Conservation (phyloP, 92 coral and sea anemone genomes). For the Chrysogorgia sp. region DNA sequence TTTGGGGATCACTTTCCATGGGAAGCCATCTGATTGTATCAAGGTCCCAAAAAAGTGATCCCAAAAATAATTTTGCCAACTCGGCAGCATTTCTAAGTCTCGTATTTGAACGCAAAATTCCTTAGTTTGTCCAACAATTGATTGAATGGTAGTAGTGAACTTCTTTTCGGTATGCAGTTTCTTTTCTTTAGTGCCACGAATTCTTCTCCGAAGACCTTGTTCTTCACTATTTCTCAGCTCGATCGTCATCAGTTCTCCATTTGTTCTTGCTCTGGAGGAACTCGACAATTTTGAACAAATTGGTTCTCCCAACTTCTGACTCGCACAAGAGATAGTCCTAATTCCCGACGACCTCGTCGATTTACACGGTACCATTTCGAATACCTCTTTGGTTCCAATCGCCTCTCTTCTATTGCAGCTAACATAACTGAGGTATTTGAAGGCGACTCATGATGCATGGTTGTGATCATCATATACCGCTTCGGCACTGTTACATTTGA, state of each 20-base stretch:
- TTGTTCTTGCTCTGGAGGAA: conserved; percentile 19
- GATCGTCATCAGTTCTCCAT: conserved; percentile 56
- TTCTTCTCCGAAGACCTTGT: conserved; percentile 49
- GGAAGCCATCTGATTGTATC: too few relatives aligned
- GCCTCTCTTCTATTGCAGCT: conserved; percentile 12
- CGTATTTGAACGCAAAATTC: too few relatives aligned
- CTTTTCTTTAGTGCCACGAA: conserved; percentile 49
- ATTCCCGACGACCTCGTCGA: conserved; percentile 51
- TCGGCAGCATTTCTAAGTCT: too few relatives aligned
- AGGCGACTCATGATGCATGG: too few relatives aligned
- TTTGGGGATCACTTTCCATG: too few relatives aligned
- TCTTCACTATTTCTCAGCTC: conserved; percentile 63
- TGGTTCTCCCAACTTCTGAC: conserved; percentile 64
- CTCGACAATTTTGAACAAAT: conserved; percentile 51
- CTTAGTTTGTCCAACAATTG: too few relatives aligned
- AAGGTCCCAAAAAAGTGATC: too few relatives aligned
- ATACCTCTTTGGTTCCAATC: conserved; percentile 53
- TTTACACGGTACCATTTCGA: conserved; percentile 67
- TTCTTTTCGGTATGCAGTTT: conserved; percentile 44
- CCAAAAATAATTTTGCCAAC: too few relatives aligned
- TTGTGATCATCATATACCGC: too few relatives aligned
- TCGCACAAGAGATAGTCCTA: conserved; percentile 67
- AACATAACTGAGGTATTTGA: too few relatives aligned
- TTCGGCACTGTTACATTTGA: too few relatives aligned
- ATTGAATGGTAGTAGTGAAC: conserved; percentile 16